Conservation (phyloP, 1,140 invertebrate species). For the Heliconius congener region DNA sequence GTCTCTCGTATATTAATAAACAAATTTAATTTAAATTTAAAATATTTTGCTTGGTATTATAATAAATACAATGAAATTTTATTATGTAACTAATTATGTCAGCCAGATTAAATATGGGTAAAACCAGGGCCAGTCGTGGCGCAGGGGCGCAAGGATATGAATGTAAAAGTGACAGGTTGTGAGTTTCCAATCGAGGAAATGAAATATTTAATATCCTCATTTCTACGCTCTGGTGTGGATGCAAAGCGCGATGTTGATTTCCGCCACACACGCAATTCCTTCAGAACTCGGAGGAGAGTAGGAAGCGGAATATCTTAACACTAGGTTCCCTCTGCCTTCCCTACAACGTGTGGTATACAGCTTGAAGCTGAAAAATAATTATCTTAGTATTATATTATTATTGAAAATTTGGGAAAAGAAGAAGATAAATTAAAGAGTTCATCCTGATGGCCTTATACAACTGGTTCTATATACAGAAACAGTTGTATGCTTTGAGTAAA, state of each 20-base stretch:
- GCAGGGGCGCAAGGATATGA: no score
- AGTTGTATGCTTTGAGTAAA: no score
- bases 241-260: not conserved
- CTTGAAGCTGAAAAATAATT: no score
- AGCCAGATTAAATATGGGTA: no score
- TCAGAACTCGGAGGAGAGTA: no score
- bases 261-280: not conserved
- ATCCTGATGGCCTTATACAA: no score
- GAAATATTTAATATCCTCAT: not conserved
- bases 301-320: not conserved
- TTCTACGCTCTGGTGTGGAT: not conserved
- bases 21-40: not conserved
- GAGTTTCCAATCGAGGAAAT: not conserved
- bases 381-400: no score
- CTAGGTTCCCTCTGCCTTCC: not conserved
- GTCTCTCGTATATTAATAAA: not conserved
- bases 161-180: not conserved
- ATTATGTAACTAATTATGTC: not conserved
- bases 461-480: no score
- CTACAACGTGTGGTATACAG: no score
- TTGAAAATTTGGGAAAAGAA: no score
- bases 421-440: no score
- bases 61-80: not conserved
- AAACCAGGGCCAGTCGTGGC: no score
- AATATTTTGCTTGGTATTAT: not conserved